These are phyloP conservation scores for Gallirallus australis DNA, from an alignment of 2,797 vertebrate genomes.

Conservation along the genomic window DNA sequence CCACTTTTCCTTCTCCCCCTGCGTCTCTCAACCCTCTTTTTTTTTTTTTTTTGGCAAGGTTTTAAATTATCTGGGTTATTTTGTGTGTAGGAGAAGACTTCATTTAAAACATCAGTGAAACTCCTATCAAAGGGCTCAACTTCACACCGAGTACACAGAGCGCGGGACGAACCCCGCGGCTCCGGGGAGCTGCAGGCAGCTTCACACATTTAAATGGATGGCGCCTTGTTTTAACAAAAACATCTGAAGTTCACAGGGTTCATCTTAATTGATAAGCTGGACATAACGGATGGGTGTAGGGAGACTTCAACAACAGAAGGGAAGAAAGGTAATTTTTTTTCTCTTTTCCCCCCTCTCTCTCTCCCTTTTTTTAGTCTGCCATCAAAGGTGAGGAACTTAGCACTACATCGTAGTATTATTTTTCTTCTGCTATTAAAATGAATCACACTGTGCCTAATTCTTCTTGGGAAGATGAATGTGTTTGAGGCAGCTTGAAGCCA, in stretches of 20 bases:
- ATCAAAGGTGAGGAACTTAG: conserved; percentile 77
- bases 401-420: conserved; percentile 77
- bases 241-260: conserved; percentile 74
- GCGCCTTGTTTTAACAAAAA: conserved; percentile 72
- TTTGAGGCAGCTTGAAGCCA: conserved; percentile 78
- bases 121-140: conserved; percentile 71
- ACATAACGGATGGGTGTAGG: conserved; percentile 79
- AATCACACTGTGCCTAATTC: conserved; percentile 81
- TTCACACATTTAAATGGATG: conserved; percentile 71
- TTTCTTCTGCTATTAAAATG: conserved; percentile 82
- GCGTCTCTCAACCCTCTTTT: conserved; percentile 4
- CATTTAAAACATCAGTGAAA: conserved; percentile 76
- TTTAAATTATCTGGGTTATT: conserved; percentile 73
- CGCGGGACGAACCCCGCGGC: conserved; percentile 53
- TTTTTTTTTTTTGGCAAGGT: conserved; percentile 34
- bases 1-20: not conserved
- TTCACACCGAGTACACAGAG: conserved; percentile 74
- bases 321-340: conserved; percentile 59
- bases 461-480: conserved; percentile 80
- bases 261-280: conserved; percentile 80
- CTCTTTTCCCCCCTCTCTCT: not conserved
- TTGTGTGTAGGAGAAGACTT: conserved; percentile 67
- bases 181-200: conserved; percentile 72
- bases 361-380: conserved; percentile 55
- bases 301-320: conserved; percentile 74